Conservation (phyloP, 2,113 vertebrate species). For the Oreamnos americanus region DNA sequence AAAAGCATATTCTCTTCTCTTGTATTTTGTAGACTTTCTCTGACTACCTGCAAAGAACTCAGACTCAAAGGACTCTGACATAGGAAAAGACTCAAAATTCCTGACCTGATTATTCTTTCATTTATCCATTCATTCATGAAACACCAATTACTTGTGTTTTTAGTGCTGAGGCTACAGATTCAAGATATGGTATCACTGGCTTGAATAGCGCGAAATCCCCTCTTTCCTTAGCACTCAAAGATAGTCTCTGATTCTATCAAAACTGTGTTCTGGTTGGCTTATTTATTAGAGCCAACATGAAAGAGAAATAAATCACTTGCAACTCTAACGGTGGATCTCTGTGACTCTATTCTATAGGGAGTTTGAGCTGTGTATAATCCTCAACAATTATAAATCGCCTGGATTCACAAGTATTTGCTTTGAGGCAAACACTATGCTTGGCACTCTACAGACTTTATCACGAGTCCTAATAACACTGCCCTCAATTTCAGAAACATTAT, state of each 20-base stretch:
- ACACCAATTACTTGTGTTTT: constrained; percentile 2
- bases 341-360: neutral
- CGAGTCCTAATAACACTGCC: constrained; percentile 13
- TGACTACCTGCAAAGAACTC: constrained; percentile 3
- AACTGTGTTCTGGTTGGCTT: neutral
- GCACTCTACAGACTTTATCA: constrained; percentile 7
- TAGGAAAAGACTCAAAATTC: neutral
- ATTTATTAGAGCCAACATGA: constrained; percentile 19
- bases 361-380: neutral
- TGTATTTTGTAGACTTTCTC: constrained; percentile 24
- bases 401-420: constrained; percentile 10
- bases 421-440: neutral
- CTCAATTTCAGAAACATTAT: constrained; percentile 6
- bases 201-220: neutral
- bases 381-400: neutral
- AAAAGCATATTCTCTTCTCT: constrained; percentile 1
- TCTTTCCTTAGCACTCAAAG: neutral
- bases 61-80: neutral
- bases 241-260: neutral
- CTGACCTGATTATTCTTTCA: neutral
- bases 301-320: neutral
- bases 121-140: constrained; percentile 20
- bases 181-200: neutral
- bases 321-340: neutral
- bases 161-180: neutral